These are phyloP conservation scores for Colossoma macropomum DNA, from an alignment of 2,113 vertebrate genomes.

Conservation along the genomic window DNA sequence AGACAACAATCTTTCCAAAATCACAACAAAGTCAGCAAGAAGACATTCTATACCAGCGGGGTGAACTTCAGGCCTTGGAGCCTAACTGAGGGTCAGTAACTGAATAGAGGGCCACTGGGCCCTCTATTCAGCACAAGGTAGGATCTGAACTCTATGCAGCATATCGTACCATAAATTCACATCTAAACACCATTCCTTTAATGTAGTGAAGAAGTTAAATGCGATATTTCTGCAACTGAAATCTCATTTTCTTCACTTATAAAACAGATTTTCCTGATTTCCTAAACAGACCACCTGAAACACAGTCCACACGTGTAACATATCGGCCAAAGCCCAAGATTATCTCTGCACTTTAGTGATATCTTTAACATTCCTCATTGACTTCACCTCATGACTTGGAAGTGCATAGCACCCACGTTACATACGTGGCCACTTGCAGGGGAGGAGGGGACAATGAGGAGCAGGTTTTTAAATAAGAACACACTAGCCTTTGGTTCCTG, in stretches of 20 bases:
- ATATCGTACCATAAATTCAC: neutral
- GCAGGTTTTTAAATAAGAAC: too few relatives aligned
- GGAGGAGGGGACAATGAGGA: neutral
- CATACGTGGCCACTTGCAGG: neutral
- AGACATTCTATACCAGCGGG: neutral
- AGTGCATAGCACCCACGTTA: too few relatives aligned
- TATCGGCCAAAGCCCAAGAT: neutral
- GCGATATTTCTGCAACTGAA: neutral
- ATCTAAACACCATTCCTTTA: neutral
- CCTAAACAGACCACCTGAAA: too few relatives aligned
- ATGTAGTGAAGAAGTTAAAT: neutral
- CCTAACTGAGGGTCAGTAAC: neutral
- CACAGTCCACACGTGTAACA: neutral
- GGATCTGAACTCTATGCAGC: too few relatives aligned
- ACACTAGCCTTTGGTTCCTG: too few relatives aligned
- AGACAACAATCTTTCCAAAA: neutral
- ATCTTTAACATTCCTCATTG: neutral
- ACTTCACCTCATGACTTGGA: too few relatives aligned
- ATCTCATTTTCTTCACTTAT: neutral
- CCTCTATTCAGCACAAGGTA: neutral
- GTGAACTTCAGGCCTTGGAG: neutral
- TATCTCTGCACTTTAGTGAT: neutral
- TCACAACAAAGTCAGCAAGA: neutral
- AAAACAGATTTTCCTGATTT: neutral
- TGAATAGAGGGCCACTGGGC: neutral